Conservation (phyloP, 37 sponge, comb jelly and placozoan genomes). For the Ephydatia muelleri region DNA sequence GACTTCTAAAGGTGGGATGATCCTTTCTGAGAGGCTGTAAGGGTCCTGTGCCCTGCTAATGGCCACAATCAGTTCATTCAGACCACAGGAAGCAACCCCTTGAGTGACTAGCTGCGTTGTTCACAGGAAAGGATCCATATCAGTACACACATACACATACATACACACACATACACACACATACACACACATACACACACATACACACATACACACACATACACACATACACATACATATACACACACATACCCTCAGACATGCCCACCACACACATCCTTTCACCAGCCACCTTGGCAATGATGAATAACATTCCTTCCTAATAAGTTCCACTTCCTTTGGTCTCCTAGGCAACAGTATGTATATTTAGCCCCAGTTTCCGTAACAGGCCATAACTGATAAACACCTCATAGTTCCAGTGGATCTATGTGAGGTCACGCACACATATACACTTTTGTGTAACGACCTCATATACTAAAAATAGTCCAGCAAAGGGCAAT, state of each 20-base stretch:
- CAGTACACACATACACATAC: too few species aligned
- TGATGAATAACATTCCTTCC: too few species aligned
- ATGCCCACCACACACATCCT: background rate
- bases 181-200: background rate
- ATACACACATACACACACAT: constrained; percentile 16
- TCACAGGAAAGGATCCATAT: background rate
- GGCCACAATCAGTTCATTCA: constrained; percentile 71
- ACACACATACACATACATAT: constrained; percentile 43
- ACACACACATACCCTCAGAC: constrained; percentile 27
- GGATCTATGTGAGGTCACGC: background rate
- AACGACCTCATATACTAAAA: too few species aligned
- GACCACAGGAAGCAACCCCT: constrained; percentile 56
- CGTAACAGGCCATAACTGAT: too few species aligned
- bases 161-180: background rate
- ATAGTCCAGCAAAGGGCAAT: too few species aligned
- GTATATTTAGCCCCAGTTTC: too few species aligned
- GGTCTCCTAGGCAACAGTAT: too few species aligned
- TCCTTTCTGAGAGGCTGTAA: constrained; percentile 59
- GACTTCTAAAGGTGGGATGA: constrained; percentile 56
- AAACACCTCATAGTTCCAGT: too few species aligned
- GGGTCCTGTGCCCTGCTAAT: constrained; percentile 66
- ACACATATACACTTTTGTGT: too few species aligned
- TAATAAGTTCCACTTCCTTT: too few species aligned
- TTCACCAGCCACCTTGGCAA: too few species aligned
- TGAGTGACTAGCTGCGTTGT: constrained; percentile 42